Percentiles rank a stretch among this genome's conserved stretches.
These are phyloP conservation scores for Acrocephalus scirpaceus DNA, from an alignment of 2,797 vertebrate species.

Conservation along the genomic window DNA sequence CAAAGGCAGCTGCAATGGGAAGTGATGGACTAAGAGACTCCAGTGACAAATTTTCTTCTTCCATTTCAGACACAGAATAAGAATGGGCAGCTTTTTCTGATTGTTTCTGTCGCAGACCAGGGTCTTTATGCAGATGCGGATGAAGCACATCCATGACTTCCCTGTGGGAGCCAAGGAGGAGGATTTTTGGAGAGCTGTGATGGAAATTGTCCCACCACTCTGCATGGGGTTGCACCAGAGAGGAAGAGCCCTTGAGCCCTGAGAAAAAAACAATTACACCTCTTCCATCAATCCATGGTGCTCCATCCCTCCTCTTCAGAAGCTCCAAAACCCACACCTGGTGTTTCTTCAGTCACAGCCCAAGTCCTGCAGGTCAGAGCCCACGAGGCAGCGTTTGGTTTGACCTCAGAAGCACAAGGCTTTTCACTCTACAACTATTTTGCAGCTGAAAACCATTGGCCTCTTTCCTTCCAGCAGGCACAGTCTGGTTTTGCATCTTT, in stretches of 20 bases:
- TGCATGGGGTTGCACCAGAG: neutral
- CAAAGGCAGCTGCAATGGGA: neutral
- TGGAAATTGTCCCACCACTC: neutral
- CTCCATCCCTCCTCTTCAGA: neutral
- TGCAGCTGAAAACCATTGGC: neutral
- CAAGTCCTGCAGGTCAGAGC: neutral
- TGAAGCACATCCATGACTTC: neutral
- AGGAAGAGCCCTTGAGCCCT: neutral
- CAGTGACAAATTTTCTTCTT: neutral
- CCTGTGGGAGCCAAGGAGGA: neutral
- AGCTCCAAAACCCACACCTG: too few relatives aligned
- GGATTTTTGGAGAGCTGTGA: accelerated
- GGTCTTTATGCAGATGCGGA: neutral
- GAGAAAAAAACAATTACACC: accelerated
- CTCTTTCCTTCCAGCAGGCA: neutral
- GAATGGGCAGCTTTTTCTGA: neutral
- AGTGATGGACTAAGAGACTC: neutral
- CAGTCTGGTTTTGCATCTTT: neutral
- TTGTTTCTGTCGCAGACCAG: neutral
- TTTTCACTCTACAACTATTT: neutral
- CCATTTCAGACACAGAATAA: neutral
- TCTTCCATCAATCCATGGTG: neutral
- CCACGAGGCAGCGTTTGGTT: accelerated
- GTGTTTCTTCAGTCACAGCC: neutral
- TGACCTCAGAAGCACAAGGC: neutral